Conservation (phyloP, 2,888 invertebrate genomes). For the Pyrgus malvae region DNA sequence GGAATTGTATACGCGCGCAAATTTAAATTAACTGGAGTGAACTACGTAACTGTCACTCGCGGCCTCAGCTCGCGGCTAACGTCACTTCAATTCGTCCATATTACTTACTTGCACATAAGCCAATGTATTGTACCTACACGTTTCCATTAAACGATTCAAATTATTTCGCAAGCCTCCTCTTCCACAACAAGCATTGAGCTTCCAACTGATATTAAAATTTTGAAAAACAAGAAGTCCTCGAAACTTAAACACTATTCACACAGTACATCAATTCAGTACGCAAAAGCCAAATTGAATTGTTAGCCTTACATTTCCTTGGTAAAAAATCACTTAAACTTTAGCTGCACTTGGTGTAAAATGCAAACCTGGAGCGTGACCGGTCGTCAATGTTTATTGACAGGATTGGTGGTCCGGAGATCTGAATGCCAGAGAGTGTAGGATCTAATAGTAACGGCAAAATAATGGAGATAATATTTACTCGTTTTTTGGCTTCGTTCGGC, state of each 20-base stretch:
- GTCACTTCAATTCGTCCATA: no score
- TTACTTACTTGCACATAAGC: no score
- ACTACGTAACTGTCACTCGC: no score
- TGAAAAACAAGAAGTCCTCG: no score
- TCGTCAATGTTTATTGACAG: slow-evolving; percentile 13
- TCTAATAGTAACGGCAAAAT: not conserved
- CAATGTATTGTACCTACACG: no score
- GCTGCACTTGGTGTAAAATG: not conserved
- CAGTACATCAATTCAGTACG: not conserved
- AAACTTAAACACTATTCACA: not conserved
- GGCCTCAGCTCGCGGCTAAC: no score
- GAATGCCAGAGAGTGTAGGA: slow-evolving; percentile 1
- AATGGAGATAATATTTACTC: not conserved
- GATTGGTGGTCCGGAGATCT: slow-evolving; percentile 17
- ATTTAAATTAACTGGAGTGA: no score
- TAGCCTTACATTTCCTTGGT: not conserved
- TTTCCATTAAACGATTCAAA: no score
- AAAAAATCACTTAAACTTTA: slow-evolving; percentile 10
- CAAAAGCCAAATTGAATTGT: not conserved
- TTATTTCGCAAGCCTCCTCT: no score
- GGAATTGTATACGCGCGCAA: no score
- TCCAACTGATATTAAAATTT: no score
- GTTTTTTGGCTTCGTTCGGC: not conserved
- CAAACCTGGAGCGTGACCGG: not conserved
- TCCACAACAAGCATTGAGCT: no score